phyloP scores from a whole-genome alignment of 2,888 invertebrate genomes.

The Apamea sordens region DNA sequence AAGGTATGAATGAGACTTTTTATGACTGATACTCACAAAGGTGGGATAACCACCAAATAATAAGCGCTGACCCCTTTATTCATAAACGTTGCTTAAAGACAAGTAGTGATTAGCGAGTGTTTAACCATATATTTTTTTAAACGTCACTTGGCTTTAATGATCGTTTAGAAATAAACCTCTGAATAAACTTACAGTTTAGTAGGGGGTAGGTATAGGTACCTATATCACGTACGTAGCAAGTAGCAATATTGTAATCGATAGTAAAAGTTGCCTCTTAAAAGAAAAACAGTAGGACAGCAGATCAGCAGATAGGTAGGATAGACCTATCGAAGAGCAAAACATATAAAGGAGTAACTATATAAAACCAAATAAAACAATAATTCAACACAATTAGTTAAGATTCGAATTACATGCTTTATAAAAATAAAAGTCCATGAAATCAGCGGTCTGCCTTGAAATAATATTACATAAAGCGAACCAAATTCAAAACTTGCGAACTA shows the following conservation, averaged over 20 bases:
- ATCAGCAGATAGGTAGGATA: too few species aligned
- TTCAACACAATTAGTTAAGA: neutral
- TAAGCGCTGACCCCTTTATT: neutral
- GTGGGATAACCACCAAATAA: neutral
- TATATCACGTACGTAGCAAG: neutral
- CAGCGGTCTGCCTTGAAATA: slow-evolving; percentile 8
- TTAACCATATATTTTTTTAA: neutral
- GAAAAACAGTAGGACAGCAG: neutral
- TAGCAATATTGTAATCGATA: too few species aligned
- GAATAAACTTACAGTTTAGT: neutral
- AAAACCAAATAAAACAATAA: neutral
- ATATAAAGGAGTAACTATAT: neutral
- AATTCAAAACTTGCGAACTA: slow-evolving; percentile 15
- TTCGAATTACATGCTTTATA: slow-evolving; percentile 1
- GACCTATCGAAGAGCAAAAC: neutral
- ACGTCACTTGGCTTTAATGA: neutral
- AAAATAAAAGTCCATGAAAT: neutral
- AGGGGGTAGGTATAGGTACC: neutral
- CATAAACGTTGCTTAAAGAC: neutral
- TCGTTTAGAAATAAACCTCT: neutral
- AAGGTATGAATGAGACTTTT: slow-evolving; percentile 20
- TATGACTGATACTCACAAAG: neutral
- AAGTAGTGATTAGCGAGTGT: neutral
- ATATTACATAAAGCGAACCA: slow-evolving; percentile 17
- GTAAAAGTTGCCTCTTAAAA: neutral